These are phyloP conservation scores for Sarcophaga bullata DNA, from an alignment of 1,140 invertebrate genomes.

Conservation along the genomic window DNA sequence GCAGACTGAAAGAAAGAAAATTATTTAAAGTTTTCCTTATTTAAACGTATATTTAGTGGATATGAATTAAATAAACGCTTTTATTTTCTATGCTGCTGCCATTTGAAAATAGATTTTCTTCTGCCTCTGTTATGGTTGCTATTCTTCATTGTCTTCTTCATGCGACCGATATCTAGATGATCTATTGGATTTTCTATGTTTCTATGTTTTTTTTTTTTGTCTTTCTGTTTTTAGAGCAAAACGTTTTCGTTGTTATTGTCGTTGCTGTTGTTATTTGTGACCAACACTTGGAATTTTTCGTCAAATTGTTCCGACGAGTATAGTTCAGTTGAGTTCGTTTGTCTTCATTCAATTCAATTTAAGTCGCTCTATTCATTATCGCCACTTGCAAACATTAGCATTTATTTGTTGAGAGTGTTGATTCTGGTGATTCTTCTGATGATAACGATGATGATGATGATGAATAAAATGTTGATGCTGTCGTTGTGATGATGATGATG, in stretches of 20 bases:
- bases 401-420: not conserved
- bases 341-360: constrained; percentile 19
- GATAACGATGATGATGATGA: not conserved
- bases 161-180: not conserved
- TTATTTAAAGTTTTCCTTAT: too few relatives aligned
- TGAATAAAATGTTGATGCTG: not conserved
- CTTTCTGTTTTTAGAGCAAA: too few relatives aligned
- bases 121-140: too few relatives aligned
- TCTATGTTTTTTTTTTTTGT: not conserved
- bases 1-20: too few relatives aligned
- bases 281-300: not conserved
- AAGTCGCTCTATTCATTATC: not conserved
- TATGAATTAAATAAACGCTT: not conserved
- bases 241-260: not conserved
- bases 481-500: not conserved
- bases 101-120: too few relatives aligned
- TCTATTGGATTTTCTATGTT: not conserved
- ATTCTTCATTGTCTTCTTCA: not conserved
- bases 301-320: not conserved
- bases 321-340: constrained; percentile 23
- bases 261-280: not conserved
- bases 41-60: too few relatives aligned
- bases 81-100: not conserved
- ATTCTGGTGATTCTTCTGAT: not conserved
- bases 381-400: constrained; percentile 11